Evolutionary conservation across 2,113 vertebrate genomes (phyloP).

Genomic region (Mastomys natalensis): DNA sequence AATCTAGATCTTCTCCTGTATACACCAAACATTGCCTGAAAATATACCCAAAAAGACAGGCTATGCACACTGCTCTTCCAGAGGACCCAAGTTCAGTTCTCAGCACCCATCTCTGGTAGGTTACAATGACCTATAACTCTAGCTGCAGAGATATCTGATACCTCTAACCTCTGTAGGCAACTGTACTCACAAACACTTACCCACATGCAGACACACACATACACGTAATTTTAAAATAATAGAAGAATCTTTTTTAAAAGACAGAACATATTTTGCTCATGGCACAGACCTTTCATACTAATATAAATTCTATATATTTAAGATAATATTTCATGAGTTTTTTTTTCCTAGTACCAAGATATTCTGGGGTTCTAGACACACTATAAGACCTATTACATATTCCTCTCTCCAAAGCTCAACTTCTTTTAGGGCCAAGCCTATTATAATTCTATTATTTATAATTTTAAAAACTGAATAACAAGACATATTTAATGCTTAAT

Average conservation of each 20-base stretch:
- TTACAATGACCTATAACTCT: not conserved
- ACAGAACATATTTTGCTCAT: slow-evolving; percentile 7
- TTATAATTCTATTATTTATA: slow-evolving; percentile 68
- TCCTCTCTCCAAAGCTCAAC: slow-evolving; percentile 22
- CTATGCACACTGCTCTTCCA: not conserved
- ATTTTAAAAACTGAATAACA: slow-evolving; percentile 52
- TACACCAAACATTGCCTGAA: not conserved
- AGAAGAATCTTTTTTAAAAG: not conserved
- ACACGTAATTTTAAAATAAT: not conserved
- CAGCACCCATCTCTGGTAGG: not conserved
- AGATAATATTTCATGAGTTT: not conserved
- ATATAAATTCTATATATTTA: not conserved
- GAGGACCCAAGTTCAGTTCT: not conserved
- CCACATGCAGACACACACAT: not conserved
- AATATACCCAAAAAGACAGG: not conserved
- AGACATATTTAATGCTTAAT: slow-evolving; percentile 69
- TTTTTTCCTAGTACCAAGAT: not conserved
- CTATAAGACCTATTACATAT: not conserved
- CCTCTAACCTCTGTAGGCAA: not conserved
- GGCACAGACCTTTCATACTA: not conserved
- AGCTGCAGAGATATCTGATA: not conserved
- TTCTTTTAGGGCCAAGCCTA: slow-evolving; percentile 55
- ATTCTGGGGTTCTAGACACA: not conserved
- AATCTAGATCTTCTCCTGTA: not conserved
- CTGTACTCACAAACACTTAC: not conserved